Evolutionary conservation across 2,113 vertebrate genomes (phyloP).

Genomic region (Terrapene triunguis): DNA sequence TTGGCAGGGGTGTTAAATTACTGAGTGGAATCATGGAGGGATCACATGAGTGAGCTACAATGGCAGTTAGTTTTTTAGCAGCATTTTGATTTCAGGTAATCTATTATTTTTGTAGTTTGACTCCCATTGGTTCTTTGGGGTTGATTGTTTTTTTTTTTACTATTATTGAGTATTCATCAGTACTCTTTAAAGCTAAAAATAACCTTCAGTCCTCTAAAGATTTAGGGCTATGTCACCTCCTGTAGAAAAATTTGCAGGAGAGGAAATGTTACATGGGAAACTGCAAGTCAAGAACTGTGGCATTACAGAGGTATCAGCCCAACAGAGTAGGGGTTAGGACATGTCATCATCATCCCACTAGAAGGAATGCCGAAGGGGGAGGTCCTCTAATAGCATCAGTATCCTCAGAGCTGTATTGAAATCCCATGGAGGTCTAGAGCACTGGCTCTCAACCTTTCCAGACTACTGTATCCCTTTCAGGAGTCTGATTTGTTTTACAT

Average conservation of each 20-base stretch:
- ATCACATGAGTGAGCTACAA: neutral
- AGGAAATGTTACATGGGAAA: conserved; percentile 20
- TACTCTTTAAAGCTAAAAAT: neutral
- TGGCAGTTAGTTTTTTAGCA: neutral
- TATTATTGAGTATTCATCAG: neutral
- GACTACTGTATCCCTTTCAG: no score
- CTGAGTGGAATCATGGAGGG: neutral
- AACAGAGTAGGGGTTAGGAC: neutral
- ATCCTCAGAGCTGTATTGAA: neutral
- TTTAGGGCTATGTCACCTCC: neutral
- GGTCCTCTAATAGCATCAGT: neutral
- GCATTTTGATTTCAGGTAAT: neutral
- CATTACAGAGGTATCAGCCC: conserved; percentile 41
- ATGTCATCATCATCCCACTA: conserved; percentile 28
- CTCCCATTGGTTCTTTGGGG: neutral
- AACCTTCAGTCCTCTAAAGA: neutral
- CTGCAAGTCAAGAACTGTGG: conserved; percentile 40
- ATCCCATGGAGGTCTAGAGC: neutral
- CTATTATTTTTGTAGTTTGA: neutral
- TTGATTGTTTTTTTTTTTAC: neutral
- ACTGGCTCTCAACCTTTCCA: no score
- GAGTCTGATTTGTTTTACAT: no score
- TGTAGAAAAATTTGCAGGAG: neutral
- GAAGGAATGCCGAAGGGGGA: conserved; percentile 23
- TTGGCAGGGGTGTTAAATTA: neutral